Percentiles rank a stretch among this genome's conserved stretches.
Evolutionary conservation across 2,113 vertebrate genomes (phyloP).

Genomic region (Spea bombifrons): DNA sequence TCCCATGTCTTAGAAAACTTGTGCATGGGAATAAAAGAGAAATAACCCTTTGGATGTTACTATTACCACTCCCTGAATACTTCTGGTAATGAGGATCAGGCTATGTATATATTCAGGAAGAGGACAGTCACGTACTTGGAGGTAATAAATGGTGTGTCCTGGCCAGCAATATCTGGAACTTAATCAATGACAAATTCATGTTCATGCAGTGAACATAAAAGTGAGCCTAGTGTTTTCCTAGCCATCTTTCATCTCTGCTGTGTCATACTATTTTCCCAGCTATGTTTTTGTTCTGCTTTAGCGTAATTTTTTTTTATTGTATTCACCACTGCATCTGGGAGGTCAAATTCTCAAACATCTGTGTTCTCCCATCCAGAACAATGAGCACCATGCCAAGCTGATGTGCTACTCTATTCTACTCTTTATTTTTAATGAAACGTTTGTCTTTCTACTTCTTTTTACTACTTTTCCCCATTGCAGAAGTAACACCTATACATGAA

Average conservation of each 20-base stretch:
- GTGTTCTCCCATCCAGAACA: slow-evolving; percentile 28
- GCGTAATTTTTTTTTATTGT: slow-evolving; percentile 16
- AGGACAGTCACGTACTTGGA: slow-evolving; percentile 3
- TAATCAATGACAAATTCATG: slow-evolving; percentile 20
- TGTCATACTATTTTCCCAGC: slow-evolving; percentile 22
- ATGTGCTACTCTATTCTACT: background rate
- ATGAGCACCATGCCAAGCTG: slow-evolving; percentile 15
- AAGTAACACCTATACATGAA: too few relatives aligned
- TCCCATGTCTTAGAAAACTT: too few relatives aligned
- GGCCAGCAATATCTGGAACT: slow-evolving; percentile 18
- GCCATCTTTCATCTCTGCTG: slow-evolving; percentile 8
- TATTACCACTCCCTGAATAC: background rate
- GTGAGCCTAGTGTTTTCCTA: slow-evolving; percentile 27
- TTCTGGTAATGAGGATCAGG: slow-evolving; percentile 6
- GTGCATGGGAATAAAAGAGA: too few relatives aligned
- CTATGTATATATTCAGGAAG: slow-evolving; percentile 7
- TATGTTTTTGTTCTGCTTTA: slow-evolving; percentile 1
- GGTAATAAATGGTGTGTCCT: slow-evolving; percentile 27
- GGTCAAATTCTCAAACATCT: slow-evolving; percentile 36
- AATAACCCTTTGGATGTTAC: background rate
- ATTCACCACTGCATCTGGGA: slow-evolving; percentile 36
- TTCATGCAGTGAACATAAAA: slow-evolving; percentile 25
- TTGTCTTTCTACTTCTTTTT: too few relatives aligned
- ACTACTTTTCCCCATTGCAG: too few relatives aligned
- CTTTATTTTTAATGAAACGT: too few relatives aligned